Base-by-base conservation (phyloP, 2,797 vertebrate genomes). In the Eidolon dupreanum region DNA sequence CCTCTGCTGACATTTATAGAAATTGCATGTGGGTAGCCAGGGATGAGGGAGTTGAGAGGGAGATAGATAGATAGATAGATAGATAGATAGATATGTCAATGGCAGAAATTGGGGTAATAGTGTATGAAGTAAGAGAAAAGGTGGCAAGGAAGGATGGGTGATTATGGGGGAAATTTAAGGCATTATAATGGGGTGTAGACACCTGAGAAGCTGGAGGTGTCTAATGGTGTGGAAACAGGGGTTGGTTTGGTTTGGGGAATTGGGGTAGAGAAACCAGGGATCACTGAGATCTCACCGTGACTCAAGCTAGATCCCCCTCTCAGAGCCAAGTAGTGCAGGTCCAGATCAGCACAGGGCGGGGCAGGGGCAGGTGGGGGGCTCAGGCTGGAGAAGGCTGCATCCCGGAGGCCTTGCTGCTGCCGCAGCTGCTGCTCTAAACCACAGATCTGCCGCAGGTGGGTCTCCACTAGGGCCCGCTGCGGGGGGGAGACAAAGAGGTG, bases 401-500 rank as follows among this genome's bases (percentile, higher is more conserved):
- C 97, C 49, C 57, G 5, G 86, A 94, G 31, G 49, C 96, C 8
- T 87, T 97, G 99, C 0, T 99, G 98, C 97, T 99, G 99, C 93
- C 99, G 98, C 77, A 99, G 98, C 83, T 99, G 99, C 38, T 99
- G 99, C 98, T 99, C 99, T 98, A 99, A 98, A 95, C 98, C 99
- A 94, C 99, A 99, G 98, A 99, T 99, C 16, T 99, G 99, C 98
- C 99, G 99, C 73, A 99, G 98, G 13, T 99, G 99, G 4, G 99
- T 99, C 98, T 99, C 99, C 97, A 99, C 99, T 98, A 99, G 98
- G 53, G 98, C 99, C 43, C 99, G 99, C 99, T 99, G 97, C 2
- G 22, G 22, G 0, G 4, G 17, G 57, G n/a, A 87, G 22, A 51
- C 79, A 53, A 57, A 41, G 31, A 13, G 51, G 49, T 31, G 9